A percentile compares a stretch with the other conserved stretches of the same genome.
These are phyloP conservation scores for Microcebus ravelobensis DNA, from an alignment of 2,113 vertebrate genomes.

Conservation along the genomic window DNA sequence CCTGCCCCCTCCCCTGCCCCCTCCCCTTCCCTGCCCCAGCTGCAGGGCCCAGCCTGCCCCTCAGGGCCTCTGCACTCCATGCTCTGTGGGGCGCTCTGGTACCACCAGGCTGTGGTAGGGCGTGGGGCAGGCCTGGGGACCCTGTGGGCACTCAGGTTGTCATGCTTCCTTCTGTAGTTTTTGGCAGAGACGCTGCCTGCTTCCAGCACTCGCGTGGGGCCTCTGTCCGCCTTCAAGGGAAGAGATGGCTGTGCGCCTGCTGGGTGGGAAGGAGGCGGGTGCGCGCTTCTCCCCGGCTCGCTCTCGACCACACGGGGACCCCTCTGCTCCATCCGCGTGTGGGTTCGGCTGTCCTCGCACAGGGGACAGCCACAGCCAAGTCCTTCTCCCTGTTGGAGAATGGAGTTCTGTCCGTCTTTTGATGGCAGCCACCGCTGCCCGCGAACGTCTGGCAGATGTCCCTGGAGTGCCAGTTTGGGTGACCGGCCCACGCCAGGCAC, in stretches of 20 bases:
- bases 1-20: no score
- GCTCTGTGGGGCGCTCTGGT: background rate
- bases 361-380: background rate
- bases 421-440: background rate
- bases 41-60: rapidly evolving
- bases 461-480: background rate
- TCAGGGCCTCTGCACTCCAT: background rate
- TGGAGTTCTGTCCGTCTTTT: no score
- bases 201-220: no score
- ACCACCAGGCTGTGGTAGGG: background rate
- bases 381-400: background rate
- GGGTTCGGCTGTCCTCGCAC: background rate
- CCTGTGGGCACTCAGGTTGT: no score
- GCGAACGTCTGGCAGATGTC: background rate
- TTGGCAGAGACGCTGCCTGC: no score
- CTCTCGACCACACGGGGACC: background rate
- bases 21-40: rapidly evolving
- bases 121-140: background rate
- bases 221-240: no score
- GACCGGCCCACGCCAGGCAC: no score
- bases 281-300: background rate
- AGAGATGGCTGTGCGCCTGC: no score
- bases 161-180: no score
- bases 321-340: no score
- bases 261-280: no score